These are phyloP conservation scores for Belonocnema kinseyi DNA, from an alignment of 1,140 invertebrate genomes.

Conservation along the genomic window DNA sequence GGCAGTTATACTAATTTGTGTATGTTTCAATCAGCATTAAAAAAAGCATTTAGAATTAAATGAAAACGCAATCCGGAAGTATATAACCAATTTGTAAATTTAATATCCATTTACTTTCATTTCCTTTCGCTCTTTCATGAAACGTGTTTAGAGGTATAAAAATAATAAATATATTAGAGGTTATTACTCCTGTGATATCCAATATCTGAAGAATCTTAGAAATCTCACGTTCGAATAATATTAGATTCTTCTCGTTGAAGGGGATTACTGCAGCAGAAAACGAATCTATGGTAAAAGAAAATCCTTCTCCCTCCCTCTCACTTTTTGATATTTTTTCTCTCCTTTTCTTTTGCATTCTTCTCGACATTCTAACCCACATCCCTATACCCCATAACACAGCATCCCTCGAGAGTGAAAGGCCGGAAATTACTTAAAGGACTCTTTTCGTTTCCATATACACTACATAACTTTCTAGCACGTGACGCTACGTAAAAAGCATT, in stretches of 20 bases:
- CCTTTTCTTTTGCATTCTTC: not conserved
- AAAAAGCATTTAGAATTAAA: too few species aligned
- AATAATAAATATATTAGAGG: not conserved
- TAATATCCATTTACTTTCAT: too few species aligned
- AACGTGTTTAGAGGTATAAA: not conserved
- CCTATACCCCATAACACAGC: not conserved
- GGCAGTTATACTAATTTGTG: too few species aligned
- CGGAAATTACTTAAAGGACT: slow-evolving; percentile 14
- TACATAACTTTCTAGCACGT: not conserved
- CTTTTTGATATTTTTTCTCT: not conserved
- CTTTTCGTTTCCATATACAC: not conserved
- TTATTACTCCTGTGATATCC: not conserved
- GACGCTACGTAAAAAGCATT: not conserved
- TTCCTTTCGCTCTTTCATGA: not conserved
- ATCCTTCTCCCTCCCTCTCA: not conserved
- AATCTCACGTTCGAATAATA: not conserved
- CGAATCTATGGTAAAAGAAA: not conserved
- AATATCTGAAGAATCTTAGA: not conserved
- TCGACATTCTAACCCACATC: not conserved
- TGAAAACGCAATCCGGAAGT: too few species aligned
- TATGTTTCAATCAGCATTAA: too few species aligned
- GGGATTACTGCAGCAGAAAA: slow-evolving; percentile 1
- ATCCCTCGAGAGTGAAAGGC: not conserved
- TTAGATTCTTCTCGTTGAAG: not conserved
- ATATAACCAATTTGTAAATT: too few species aligned